Base-by-base conservation (phyloP, 2,888 invertebrate genomes). In the Galeruca laticollis region DNA sequence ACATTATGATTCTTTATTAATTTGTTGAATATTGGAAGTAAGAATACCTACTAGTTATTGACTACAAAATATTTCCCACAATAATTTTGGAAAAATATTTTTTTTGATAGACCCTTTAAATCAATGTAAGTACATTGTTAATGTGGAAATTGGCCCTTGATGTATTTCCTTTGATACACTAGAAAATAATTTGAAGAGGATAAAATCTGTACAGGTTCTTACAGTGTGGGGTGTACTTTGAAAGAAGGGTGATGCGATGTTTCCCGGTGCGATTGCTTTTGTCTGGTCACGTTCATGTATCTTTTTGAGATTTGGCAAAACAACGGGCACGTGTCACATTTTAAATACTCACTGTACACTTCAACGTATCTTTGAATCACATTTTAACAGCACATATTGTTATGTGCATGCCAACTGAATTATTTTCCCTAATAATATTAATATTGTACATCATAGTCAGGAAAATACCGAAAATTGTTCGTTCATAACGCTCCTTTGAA, bases 311-410 rank as follows among this genome's bases (percentile, higher is more conserved):
- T 35, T 49, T 60, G 63, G 68, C 71, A 73, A 74, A 78, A 80
- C 79, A 80, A 79, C 70, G 71, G 71, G 78, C 84, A 84, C 84
- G 84, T 84, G 84, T 81, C 82, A 74, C 73, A 79, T 78, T 83
- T 83, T 83, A 83, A 83, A 83, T 82, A 83, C 84, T 83, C 83
- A 83, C 82, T 81, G 76, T 73, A 72, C 77, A 75, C 78, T 78
- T 73, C 75, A 73, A 59, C 65, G 37, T 71, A 70, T 74, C 72
- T 65, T 52, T 62, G 18, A 33, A 56, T 56, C 20, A 56, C 35
- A 6, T 9, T 10, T 51, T 51, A 51, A 20, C 9, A 15, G 8
- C 15, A n/a, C n/a, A 40, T 40, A n/a, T 11, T 40, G 40, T 40
- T 40, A 40, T 26, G n/a, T n/a, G n/a, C n/a, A n/a, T n/a, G n/a